Evolutionary conservation across 2,797 vertebrate species (phyloP).

Genomic region (Mormyrops boulengeri): DNA sequence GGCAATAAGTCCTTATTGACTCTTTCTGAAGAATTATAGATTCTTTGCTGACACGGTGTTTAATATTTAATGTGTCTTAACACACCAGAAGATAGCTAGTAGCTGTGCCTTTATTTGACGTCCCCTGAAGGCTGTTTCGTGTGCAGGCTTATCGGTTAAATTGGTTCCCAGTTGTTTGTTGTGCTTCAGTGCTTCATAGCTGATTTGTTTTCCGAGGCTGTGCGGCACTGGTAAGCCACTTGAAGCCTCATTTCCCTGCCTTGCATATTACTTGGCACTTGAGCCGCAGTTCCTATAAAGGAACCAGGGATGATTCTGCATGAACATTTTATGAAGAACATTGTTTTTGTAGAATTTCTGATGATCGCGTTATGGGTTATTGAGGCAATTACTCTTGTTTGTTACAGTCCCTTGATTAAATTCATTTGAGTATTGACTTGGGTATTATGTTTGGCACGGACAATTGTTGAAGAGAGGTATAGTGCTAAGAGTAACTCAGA

Average conservation of each 20-base stretch:
- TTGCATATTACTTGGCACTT: neutral
- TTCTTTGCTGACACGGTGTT: neutral
- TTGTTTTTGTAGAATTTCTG: neutral
- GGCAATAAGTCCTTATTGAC: neutral
- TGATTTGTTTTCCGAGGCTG: neutral
- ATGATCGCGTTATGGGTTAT: neutral
- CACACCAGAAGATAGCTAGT: neutral
- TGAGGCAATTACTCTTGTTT: neutral
- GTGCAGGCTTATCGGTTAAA: neutral
- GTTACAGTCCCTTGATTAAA: neutral
- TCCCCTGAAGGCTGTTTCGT: neutral
- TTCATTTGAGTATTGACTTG: neutral
- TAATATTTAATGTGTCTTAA: neutral
- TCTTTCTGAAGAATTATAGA: neutral
- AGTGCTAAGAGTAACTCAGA: neutral
- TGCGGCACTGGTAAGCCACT: neutral
- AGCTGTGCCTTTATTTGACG: neutral
- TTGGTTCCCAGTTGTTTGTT: conserved; percentile 4
- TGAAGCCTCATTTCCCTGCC: neutral
- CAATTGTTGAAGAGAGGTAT: neutral
- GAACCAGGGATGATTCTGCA: neutral
- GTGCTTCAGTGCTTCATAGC: neutral
- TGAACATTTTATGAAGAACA: neutral
- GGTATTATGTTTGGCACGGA: neutral
- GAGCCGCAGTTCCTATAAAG: neutral